A percentile compares a stretch with the other conserved stretches of the same genome.
phyloP scores from a whole-genome alignment of 2,113 vertebrate species.

The Haliaeetus leucogaster region DNA sequence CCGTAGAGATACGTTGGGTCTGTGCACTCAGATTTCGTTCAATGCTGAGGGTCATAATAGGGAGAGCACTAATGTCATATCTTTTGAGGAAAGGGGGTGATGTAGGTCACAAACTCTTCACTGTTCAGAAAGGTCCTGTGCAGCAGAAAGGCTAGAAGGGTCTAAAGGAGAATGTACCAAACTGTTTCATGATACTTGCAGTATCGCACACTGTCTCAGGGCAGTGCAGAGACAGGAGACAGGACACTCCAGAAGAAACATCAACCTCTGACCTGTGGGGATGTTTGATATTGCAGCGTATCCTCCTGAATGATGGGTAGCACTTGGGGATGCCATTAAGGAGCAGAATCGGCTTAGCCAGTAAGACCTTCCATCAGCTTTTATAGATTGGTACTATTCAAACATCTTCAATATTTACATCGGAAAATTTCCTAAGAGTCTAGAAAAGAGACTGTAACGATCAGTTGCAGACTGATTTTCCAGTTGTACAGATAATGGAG shows the following conservation, averaged over 20 bases:
- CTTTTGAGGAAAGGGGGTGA: not conserved
- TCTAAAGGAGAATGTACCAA: not conserved
- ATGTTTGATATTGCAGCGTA: not conserved
- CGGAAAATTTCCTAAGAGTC: not conserved
- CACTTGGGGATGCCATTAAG: not conserved
- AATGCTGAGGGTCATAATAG: not conserved
- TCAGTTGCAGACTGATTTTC: not conserved
- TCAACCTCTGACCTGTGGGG: not conserved
- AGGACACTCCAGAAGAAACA: not conserved
- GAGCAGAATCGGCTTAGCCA: not conserved
- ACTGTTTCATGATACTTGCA: not conserved
- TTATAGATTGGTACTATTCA: not conserved
- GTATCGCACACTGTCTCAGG: not conserved
- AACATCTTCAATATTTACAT: not conserved
- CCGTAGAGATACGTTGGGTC: not conserved
- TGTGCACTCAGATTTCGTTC: not conserved
- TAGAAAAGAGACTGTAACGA: not conserved
- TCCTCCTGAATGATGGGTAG: not conserved
- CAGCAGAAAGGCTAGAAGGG: not conserved
- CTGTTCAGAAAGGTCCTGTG: not conserved
- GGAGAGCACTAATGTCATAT: not conserved
- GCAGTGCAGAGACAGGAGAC: not conserved
- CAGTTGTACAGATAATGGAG: not conserved
- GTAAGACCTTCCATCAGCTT: not conserved
- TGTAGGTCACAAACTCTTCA: not conserved